Evolutionary conservation across 2,888 invertebrate species (phyloP).

Genomic region (Miltochrista miniata): DNA sequence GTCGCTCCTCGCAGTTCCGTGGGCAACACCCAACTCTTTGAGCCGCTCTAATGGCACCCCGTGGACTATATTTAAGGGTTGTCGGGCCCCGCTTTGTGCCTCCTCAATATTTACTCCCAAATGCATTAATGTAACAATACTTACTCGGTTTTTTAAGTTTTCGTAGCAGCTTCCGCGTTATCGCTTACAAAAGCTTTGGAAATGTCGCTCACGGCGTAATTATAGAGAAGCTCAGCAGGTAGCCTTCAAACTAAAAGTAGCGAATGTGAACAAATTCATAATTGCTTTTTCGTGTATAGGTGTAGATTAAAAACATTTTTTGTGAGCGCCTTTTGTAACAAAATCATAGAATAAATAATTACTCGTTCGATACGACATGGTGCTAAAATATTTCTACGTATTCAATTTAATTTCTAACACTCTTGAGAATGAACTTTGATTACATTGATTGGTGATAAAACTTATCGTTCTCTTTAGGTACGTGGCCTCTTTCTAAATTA

Average conservation of each 20-base stretch:
- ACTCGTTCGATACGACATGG: conserved; percentile 32
- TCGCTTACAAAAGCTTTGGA: conserved; percentile 79
- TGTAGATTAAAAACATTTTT: conserved; percentile 53
- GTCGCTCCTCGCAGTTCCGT: conserved; percentile 65
- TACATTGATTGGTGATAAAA: not conserved
- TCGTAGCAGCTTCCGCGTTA: conserved; percentile 81
- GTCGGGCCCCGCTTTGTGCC: conserved; percentile 74
- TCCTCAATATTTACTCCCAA: conserved; percentile 83
- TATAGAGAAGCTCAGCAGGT: conserved; percentile 79
- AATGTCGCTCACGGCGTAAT: conserved; percentile 79
- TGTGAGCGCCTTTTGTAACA: conserved; percentile 59
- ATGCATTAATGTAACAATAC: conserved; percentile 82
- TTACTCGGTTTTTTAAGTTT: conserved; percentile 81
- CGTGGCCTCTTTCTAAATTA: too few species aligned
- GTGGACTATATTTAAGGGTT: conserved; percentile 79
- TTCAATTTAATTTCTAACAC: not conserved
- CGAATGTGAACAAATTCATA: conserved; percentile 62
- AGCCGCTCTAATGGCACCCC: conserved; percentile 80
- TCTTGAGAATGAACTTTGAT: not conserved
- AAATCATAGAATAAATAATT: conserved; percentile 47
- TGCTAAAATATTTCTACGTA: conserved; percentile 15
- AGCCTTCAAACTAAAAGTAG: conserved; percentile 59
- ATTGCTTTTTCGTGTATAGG: conserved; percentile 68
- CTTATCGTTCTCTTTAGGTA: too few species aligned
- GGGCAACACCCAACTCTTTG: conserved; percentile 81